Evolutionary conservation across 35 echinoderm and acorn worm species (phyloP), one percentile per base, ranked within the genome.

Genomic region (Acanthaster planci): DNA sequence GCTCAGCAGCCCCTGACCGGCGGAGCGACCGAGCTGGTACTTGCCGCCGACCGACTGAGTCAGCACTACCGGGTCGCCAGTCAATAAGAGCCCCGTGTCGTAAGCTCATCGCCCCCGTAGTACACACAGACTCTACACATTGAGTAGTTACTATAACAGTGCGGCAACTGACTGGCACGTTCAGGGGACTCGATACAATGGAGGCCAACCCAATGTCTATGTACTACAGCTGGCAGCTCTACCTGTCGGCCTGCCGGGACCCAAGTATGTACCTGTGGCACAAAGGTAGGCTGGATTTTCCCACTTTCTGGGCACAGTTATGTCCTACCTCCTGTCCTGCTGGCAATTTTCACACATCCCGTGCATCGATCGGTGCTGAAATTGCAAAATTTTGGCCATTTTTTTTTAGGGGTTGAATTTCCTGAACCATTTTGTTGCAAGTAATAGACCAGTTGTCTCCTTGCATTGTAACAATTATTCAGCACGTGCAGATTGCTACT

Each of bases 221-320:
- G 90, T 92, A 86, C 64, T 92, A 92, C 58, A 92, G 90, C 50
- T 92, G 90, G 90, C 90, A 92, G 47, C 76, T 92, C 6, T 92
- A 92, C 32, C 39, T 92, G 2, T 92, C 90, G 10, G 83, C 90
- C 39, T 92, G 90, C 55, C 44, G 90, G 40, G 90, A 92, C 18
- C 83, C 52, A 14, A 85, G 80, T 36, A 55, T 85, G 6, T 86
- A 80, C 67, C 78, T 92, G 21, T 92, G 90, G 90, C 90, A 85
- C 53, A 92, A 92, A 92, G 90, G 90, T 92, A 92, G 22, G 64
- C 7, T 14, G 23, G 64, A 35, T 5, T 60, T 60, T 47, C 42
- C 42, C 42, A 4, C 42, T 12, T 47, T 47, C 12, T 47, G n/a
- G n/a, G n/a, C n/a, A n/a, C n/a, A n/a, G n/a, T n/a, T n/a, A n/a